Conservation (phyloP, 2,888 invertebrate genomes). For the Pyrgus malvae region DNA sequence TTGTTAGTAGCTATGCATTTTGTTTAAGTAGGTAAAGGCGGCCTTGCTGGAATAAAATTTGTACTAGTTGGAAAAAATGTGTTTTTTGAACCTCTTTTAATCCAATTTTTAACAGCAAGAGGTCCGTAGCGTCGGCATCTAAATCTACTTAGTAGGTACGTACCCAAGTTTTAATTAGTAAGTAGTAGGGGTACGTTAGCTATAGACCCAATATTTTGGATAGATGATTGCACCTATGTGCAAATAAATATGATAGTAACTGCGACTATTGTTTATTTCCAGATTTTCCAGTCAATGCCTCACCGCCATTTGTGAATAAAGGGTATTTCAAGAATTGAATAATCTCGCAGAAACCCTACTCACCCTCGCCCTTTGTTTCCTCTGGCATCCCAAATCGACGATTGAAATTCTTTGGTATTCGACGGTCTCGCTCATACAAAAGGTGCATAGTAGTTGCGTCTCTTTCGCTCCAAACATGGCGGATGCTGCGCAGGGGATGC, state of each 20-base stretch:
- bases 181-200: too few relatives aligned
- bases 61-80: too few relatives aligned
- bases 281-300: constrained; percentile 3
- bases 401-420: constrained; percentile 50
- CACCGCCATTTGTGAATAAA: background rate
- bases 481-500: constrained; percentile 62
- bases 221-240: too few relatives aligned
- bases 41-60: too few relatives aligned
- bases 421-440: constrained; percentile 37
- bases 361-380: constrained; percentile 54
- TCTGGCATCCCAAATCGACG: constrained; percentile 52
- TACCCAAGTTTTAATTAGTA: too few relatives aligned
- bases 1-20: background rate
- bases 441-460: constrained; percentile 37
- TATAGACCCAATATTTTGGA: too few relatives aligned
- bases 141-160: too few relatives aligned
- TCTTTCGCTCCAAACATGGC: constrained; percentile 57
- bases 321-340: constrained; percentile 32
- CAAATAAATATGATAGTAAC: too few relatives aligned
- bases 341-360: constrained; percentile 38
- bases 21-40: too few relatives aligned
- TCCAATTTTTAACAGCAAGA: too few relatives aligned
- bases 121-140: too few relatives aligned
- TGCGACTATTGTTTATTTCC: constrained; percentile 3
- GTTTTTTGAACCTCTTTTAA: too few relatives aligned